Conservation (phyloP, 2,797 vertebrate species). For the Coendou prehensilis region DNA sequence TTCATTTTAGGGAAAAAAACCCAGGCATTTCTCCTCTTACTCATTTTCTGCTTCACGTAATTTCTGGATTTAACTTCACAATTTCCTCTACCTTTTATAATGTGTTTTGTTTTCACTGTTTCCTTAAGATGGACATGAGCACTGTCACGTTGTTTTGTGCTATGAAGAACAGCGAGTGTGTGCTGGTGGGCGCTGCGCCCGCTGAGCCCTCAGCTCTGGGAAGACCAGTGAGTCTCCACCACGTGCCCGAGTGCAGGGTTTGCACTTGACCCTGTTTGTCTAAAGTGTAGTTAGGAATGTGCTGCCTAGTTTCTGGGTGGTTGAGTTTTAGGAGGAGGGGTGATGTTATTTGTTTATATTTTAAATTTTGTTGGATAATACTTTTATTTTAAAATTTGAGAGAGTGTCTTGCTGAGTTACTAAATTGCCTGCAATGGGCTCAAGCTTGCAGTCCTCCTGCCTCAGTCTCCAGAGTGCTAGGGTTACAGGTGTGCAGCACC, state of each 20-base stretch:
- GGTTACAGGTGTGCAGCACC: neutral
- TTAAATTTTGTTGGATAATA: neutral
- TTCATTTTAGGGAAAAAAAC: neutral
- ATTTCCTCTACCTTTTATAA: neutral
- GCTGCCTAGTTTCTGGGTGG: neutral
- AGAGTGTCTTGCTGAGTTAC: neutral
- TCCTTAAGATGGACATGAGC: neutral
- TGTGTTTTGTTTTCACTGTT: neutral
- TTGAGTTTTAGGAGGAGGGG: neutral
- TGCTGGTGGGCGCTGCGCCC: neutral
- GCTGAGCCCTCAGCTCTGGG: neutral
- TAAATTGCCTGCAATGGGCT: neutral
- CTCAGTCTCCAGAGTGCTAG: neutral
- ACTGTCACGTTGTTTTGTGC: neutral
- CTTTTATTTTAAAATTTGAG: neutral
- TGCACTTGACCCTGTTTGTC: neutral
- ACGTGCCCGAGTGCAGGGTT: neutral
- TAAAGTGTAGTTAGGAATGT: neutral
- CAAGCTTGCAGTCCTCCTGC: neutral
- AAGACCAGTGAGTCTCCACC: neutral
- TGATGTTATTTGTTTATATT: neutral
- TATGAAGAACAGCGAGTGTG: too few species aligned
- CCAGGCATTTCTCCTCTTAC: neutral
- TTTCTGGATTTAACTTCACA: neutral
- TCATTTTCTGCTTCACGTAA: neutral